Evolutionary conservation across 2,113 vertebrate genomes (phyloP), one percentile per base, ranked within the genome.

Genomic region (Toxostoma redivivum): DNA sequence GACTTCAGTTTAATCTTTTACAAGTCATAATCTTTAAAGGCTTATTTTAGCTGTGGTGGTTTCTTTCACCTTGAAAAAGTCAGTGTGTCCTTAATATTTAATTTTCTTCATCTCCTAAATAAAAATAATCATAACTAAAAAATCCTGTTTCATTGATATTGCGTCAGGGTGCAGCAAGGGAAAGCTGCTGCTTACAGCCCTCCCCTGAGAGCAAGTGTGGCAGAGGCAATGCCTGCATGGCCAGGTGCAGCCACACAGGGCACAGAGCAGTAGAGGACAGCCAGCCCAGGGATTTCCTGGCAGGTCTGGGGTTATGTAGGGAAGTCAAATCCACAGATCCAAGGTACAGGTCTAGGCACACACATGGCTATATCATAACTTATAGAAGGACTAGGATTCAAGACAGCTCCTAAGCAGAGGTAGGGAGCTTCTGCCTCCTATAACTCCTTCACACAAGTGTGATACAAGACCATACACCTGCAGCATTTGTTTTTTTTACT

Each of bases 151-250:
- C 23, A 27, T 4, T 71, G 47, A 15, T 48, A 14, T 2, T 40
- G 5, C 35, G 47, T 54, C 28, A 67, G 27, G 37, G 12, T 79
- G 10, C 10, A 73, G 24, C 18, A 80, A 74, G 28, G 38, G 23
- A 71, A 62, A 42, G 19, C 13, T 74, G 27, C 7, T 69, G 9
- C 12, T 79, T 35, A 19, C 5, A 66, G 18, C 13, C 20, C 5
- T n/a, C 10, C 20, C 31, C 31, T 58, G 61, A 62, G 11, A 81
- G 15, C 31, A 58, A 13, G 17, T 23, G 30, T 53, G 22, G 33
- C 27, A 44, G 35, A 38, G 44, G 13, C n/a, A 54, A 20, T 19
- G 42, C 15, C 11, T 0, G 0, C 47, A 11, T 5, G 1, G 7
- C 10, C n/a, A 37, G 28, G 13, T 17, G 19, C 14, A 30, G 38